Base-by-base conservation (phyloP, 2,888 invertebrate species). In the Phania funesta region DNA sequence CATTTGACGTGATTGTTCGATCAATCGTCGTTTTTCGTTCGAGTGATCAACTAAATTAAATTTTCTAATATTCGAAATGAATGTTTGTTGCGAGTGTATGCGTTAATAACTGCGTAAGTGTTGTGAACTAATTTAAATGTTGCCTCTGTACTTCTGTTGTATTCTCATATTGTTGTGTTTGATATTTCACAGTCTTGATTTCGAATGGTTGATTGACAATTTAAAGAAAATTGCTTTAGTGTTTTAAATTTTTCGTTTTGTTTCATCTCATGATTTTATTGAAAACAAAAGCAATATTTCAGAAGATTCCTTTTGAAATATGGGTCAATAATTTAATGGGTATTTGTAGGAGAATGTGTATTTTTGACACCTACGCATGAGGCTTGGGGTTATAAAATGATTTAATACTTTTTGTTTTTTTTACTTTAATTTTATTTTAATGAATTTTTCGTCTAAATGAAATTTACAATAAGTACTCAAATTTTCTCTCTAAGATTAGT, bases 191-290 rank as follows among this genome's bases (percentile, higher is more conserved):
- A 82, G 82, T 78, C 82, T 74, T 64, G 56, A 58, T 41, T 78
- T 65, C 60, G 29, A 78, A 78, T 56, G 68, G 46, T 78, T 82
- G 82, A 82, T 82, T 82, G 82, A 82, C 82, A 82, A 82, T 74
- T 74, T 65, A 52, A 82, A 75, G 5, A 20, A 71, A 71, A 60
- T 26, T 22, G 20, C 24, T 70, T 52, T 20, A 26, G 9, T 32
- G n/a, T 70, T 44, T 56, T 56, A n/a, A 44, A 7, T 46, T 16
- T 71, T 56, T 58, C 58, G 24, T 71, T 48, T 44, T 8, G 16
- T 50, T 58, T 65, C 54, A 60, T 60, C n/a, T 56, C 13, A 54
- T 62, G 32, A 9, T 32, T 60, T 60, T 29, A 38, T 50, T 60
- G 41, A 46, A 50, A 50, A 26, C n/a, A 65, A 67, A 48, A 77